Base-by-base conservation (phyloP, 2,113 vertebrate genomes). In the Leiothrix lutea region DNA sequence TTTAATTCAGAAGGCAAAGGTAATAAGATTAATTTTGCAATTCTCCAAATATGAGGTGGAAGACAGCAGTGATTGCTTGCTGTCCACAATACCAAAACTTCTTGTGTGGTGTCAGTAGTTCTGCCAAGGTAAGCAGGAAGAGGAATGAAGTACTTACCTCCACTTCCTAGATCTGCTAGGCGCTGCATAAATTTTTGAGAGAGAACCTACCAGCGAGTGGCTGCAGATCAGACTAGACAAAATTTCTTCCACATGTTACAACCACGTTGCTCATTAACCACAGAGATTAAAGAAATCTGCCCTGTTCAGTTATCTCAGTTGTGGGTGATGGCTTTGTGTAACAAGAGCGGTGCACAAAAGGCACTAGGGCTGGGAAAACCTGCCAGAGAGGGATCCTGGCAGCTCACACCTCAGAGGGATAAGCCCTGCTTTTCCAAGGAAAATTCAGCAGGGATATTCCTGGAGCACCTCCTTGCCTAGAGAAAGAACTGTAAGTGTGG, bases 211-310 rank as follows among this genome's bases (percentile, higher is more conserved):
- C 75, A 44, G 54, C 44, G 42, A 56, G 53, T 77, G 9, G 1
- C 60, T 92, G 54, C 19, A 15, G 75, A 82, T 90, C 67, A 86
- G 61, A 86, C 44, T n/a, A 51, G 65, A 36, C 60, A 91, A 73
- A 94, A 92, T 86, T 71, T 83, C 91, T 92, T 92, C 60, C 80
- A 84, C 48, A 18, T 93, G 74, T 82, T 62, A 61, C n/a, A 82
- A 16, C 18, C 20, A 9, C 4, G 0, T 48, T 69, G 14, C 50
- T 95, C 14, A 1, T 83, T 86, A 80, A 72, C n/a, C 50, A 22
- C 9, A 1, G 3, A 61, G 58, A 65, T 45, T 65, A 15, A 61
- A 65, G 86, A 80, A 80, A n/a, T 40, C 62, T 61, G 62, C 47
- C 79, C 51, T 0, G 0, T 62, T 84, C 35, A n/a, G 44, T 60